phyloP scores from a whole-genome alignment of 2,797 vertebrate species.

The Lithobates pipiens region DNA sequence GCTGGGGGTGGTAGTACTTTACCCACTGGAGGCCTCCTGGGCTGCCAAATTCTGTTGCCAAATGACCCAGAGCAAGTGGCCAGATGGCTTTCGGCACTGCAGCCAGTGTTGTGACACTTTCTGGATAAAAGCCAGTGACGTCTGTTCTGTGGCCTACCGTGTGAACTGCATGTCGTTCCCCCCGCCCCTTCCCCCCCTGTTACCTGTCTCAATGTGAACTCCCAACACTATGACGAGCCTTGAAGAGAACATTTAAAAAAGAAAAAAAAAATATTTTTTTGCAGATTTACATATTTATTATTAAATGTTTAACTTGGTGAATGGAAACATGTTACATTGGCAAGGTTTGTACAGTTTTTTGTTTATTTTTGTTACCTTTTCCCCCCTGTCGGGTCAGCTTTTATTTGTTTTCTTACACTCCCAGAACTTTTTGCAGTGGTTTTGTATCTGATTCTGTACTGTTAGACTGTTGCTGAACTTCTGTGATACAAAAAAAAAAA shows the following conservation, averaged over 20 bases:
- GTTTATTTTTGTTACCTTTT: slow-evolving; percentile 5
- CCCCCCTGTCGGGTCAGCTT: slow-evolving; percentile 48
- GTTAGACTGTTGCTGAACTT: slow-evolving; percentile 86
- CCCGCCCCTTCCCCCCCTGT: background rate
- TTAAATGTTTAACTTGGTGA: slow-evolving; percentile 65
- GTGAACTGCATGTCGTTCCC: slow-evolving; percentile 69
- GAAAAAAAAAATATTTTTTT: slow-evolving; percentile 67
- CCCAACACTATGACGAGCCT: slow-evolving; percentile 69
- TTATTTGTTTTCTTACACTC: slow-evolving; percentile 50
- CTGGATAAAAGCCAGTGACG: slow-evolving; percentile 11
- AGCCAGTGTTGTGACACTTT: slow-evolving; percentile 26
- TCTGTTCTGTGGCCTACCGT: slow-evolving; percentile 56
- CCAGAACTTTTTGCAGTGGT: slow-evolving; percentile 72
- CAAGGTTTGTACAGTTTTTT: slow-evolving; percentile 67
- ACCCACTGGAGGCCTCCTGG: background rate
- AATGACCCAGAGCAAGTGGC: background rate
- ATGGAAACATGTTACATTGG: slow-evolving; percentile 62
- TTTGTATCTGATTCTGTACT: slow-evolving; percentile 84
- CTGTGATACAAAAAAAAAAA: slow-evolving; percentile 84
- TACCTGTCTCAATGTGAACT: slow-evolving; percentile 65
- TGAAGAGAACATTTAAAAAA: slow-evolving; percentile 62
- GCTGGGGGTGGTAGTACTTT: background rate
- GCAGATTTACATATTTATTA: slow-evolving; percentile 74
- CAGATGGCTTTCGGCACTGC: background rate
- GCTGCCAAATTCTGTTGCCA: slow-evolving; percentile 15